These are phyloP conservation scores for Drosophila varians DNA, from an alignment of 1,140 invertebrate genomes.

Conservation along the genomic window DNA sequence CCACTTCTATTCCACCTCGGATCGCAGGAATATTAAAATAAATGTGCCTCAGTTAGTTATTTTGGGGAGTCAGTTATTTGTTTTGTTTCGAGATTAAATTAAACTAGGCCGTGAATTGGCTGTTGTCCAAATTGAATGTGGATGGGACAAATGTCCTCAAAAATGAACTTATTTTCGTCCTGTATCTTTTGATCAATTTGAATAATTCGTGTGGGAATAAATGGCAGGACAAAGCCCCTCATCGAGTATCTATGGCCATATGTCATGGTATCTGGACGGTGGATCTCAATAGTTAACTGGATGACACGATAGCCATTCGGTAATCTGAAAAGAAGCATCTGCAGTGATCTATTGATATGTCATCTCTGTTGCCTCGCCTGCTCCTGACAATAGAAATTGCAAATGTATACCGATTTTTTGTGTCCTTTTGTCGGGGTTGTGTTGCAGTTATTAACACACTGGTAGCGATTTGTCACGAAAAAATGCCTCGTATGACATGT, in stretches of 20 bases:
- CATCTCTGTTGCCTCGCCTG: constrained; percentile 18
- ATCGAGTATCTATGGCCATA: constrained; percentile 10
- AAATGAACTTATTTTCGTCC: background rate
- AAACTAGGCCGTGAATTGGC: constrained; percentile 62
- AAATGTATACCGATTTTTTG: constrained; percentile 15
- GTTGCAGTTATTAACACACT: constrained; percentile 72
- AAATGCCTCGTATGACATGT: constrained; percentile 70
- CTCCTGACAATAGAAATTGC: constrained; percentile 28
- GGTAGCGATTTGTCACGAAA: constrained; percentile 74
- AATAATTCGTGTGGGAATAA: constrained; percentile 22
- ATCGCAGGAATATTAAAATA: constrained; percentile 69
- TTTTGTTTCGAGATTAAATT: constrained; percentile 68
- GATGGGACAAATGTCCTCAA: background rate
- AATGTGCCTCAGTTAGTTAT: constrained; percentile 57
- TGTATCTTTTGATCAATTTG: constrained; percentile 5
- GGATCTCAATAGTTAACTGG: constrained; percentile 38
- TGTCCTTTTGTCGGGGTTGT: constrained; percentile 28
- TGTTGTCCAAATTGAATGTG: constrained; percentile 22
- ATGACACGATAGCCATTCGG: constrained; percentile 22
- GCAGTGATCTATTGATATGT: constrained; percentile 62
- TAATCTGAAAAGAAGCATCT: constrained; percentile 57
- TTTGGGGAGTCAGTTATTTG: constrained; percentile 30
- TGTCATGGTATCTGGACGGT: constrained; percentile 13
- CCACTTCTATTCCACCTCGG: background rate
- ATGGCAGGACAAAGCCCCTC: background rate